These are phyloP conservation scores for Euclidia mi DNA, from an alignment of 2,888 invertebrate species.

Conservation along the genomic window DNA sequence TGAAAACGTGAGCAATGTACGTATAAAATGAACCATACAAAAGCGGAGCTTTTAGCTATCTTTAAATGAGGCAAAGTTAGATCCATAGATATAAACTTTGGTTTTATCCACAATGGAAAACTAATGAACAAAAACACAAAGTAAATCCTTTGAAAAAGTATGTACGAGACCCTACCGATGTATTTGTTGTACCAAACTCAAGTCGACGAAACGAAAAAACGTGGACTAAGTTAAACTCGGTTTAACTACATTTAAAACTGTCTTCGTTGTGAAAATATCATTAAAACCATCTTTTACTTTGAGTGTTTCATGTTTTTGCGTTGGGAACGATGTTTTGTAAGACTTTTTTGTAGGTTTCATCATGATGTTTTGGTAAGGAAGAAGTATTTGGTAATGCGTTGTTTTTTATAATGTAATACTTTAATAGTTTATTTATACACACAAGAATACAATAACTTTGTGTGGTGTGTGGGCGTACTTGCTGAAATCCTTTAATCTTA, in stretches of 20 bases:
- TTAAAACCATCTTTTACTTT: constrained; percentile 30
- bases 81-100: neutral
- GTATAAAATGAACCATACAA: no score
- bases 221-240: constrained; percentile 39
- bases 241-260: constrained; percentile 53
- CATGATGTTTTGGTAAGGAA: neutral
- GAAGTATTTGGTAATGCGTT: no score
- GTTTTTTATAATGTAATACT: neutral
- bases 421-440: no score
- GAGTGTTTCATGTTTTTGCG: constrained; percentile 20
- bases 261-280: constrained; percentile 35
- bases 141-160: constrained; percentile 5
- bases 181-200: constrained; percentile 39
- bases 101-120: neutral
- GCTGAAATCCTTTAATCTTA: no score
- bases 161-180: constrained; percentile 34
- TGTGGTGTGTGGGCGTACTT: no score
- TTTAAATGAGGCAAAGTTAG: neutral
- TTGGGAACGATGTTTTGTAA: constrained; percentile 14
- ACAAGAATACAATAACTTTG: no score
- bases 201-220: constrained; percentile 45
- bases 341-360: neutral
- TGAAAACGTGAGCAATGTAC: no score
- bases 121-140: neutral
- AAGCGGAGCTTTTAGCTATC: no score